Conservation (phyloP, 2,888 invertebrate species). For the Drosophila demipolita region DNA sequence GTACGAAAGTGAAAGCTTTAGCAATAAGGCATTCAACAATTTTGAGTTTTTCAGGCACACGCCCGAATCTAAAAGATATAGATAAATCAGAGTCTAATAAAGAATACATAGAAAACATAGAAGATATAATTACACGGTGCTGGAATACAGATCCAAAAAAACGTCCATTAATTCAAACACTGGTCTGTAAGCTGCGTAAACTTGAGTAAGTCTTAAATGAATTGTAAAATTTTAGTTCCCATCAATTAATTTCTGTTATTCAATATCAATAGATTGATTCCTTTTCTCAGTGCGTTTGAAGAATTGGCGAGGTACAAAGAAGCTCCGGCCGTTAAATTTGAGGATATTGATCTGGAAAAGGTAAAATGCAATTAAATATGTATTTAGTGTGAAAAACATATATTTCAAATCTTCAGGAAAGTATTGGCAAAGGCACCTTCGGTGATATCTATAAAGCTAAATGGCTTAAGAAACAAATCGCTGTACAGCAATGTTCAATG, state of each 20-base stretch:
- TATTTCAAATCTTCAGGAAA: not conserved
- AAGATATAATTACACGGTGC: not conserved
- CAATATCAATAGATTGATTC: not conserved
- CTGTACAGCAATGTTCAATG: slow-evolving; percentile 4
- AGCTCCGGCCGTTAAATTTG: not conserved
- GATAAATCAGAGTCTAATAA: not conserved
- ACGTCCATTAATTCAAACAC: not conserved
- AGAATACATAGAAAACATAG: not conserved
- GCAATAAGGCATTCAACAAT: not conserved
- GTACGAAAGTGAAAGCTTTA: not conserved
- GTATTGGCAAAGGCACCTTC: not conserved
- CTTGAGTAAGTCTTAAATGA: not conserved
- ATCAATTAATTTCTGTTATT: not conserved
- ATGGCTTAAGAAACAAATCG: not conserved
- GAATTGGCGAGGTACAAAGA: not conserved
- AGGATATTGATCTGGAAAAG: not conserved
- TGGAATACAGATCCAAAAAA: not conserved
- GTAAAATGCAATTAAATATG: not conserved
- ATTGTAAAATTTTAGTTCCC: not conserved
- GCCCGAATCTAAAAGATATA: slow-evolving; percentile 4
- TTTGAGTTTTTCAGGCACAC: not conserved
- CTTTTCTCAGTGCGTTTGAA: not conserved
- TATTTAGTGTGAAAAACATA: not conserved
- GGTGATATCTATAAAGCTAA: not conserved
- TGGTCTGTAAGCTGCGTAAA: not conserved